Conservation (phyloP, 2,113 vertebrate genomes). For the Macrotis lagotis region DNA sequence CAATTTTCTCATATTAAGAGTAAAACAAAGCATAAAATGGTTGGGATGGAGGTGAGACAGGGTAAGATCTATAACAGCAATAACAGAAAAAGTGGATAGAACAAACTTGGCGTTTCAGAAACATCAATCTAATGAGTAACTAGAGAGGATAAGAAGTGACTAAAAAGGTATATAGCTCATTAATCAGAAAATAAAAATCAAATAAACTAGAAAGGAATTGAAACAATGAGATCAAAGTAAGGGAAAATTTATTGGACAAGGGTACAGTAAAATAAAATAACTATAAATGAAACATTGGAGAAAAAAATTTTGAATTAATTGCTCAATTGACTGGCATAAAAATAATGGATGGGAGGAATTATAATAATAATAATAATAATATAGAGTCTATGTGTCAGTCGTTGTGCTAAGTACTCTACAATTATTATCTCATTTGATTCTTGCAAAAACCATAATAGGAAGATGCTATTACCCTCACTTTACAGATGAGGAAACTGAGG, state of each 20-base stretch:
- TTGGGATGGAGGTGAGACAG: background rate
- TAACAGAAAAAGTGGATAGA: background rate
- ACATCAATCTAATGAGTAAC: background rate
- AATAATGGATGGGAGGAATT: background rate
- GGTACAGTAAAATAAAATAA: background rate
- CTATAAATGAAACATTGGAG: background rate
- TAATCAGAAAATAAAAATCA: background rate
- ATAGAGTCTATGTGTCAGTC: background rate
- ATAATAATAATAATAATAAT: background rate
- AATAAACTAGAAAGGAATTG: background rate
- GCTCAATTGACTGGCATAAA: background rate
- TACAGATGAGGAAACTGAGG: background rate
- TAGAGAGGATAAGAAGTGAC: background rate
- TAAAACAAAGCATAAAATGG: background rate
- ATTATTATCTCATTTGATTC: background rate
- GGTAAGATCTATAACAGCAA: background rate
- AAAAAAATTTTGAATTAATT: background rate
- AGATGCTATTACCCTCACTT: background rate
- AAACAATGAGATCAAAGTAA: background rate
- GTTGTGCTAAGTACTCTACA: background rate
- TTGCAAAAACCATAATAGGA: background rate
- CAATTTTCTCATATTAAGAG: background rate
- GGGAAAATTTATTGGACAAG: background rate
- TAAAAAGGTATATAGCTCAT: background rate
- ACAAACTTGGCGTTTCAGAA: background rate